Evolutionary conservation across 2,888 invertebrate genomes (phyloP).

Genomic region (Leucophora obtusa): DNA sequence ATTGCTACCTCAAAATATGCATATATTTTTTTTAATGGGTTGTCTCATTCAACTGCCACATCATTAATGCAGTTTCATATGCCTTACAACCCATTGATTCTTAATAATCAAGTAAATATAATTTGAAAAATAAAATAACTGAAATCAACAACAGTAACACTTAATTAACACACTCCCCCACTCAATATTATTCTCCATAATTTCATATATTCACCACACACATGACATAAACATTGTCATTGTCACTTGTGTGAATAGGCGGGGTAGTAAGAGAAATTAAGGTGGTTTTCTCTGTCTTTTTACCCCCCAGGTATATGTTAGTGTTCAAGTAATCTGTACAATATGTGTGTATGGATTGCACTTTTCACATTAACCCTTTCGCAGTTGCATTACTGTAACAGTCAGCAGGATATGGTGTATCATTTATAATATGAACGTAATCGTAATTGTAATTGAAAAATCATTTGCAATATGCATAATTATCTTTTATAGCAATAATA

Average conservation of each 20-base stretch:
- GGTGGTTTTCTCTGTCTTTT: neutral
- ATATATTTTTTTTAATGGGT: conserved; percentile 47
- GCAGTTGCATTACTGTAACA: neutral
- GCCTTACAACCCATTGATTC: conserved; percentile 62
- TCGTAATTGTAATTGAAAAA: conserved; percentile 74
- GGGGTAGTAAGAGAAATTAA: neutral
- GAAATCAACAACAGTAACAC: conserved; percentile 59
- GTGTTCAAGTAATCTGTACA: neutral
- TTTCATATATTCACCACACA: conserved; percentile 40
- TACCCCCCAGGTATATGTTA: neutral
- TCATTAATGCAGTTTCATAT: conserved; percentile 25
- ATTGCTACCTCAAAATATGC: conserved; percentile 58
- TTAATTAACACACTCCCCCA: conserved; percentile 54
- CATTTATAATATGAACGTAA: conserved; percentile 70
- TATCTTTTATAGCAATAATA: conserved; percentile 71
- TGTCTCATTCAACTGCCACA: conserved; percentile 23
- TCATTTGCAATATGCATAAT: conserved; percentile 76
- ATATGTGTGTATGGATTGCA: neutral
- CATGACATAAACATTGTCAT: conserved; percentile 49
- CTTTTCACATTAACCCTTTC: neutral
- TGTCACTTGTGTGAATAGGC: conserved; percentile 35
- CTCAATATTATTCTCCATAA: conserved; percentile 11
- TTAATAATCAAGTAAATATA: conserved; percentile 35
- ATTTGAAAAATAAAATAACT: conserved; percentile 6
- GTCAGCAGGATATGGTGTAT: conserved; percentile 52